Conservation (phyloP, 2,888 invertebrate genomes). For the Hypselothyrea guttata region DNA sequence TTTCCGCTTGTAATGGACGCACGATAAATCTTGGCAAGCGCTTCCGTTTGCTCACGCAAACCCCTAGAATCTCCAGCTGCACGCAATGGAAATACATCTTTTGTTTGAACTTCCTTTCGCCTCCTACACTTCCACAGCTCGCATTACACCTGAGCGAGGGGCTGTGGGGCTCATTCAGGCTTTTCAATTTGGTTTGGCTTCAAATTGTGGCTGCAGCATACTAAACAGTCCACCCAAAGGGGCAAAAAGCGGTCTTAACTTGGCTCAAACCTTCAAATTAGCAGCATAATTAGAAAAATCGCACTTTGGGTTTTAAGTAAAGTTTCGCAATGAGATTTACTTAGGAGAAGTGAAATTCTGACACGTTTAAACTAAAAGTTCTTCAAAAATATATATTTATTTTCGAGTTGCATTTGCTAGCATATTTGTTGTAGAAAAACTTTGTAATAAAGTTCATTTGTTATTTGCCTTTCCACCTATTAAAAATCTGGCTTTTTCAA, state of each 20-base stretch:
- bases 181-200: conserved; percentile 46
- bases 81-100: conserved; percentile 61
- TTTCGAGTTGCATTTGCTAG: too few relatives aligned
- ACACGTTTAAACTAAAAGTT: background rate
- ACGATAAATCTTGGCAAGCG: conserved; percentile 77
- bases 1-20: conserved; percentile 78
- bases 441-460: too few relatives aligned
- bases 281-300: conserved; percentile 44
- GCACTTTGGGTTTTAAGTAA: conserved; percentile 15
- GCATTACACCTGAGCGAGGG: conserved; percentile 30
- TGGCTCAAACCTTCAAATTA: conserved; percentile 27
- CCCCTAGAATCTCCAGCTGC: conserved; percentile 37
- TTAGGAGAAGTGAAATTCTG: background rate
- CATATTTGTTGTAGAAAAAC: too few relatives aligned
- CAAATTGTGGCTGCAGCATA: conserved; percentile 15
- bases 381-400: too few relatives aligned
- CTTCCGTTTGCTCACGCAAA: conserved; percentile 53
- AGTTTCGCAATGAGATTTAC: conserved; percentile 4
- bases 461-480: too few relatives aligned
- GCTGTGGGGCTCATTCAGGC: background rate
- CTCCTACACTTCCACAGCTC: too few relatives aligned
- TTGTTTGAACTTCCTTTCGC: conserved; percentile 40
- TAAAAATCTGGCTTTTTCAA: too few relatives aligned
- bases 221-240: background rate
- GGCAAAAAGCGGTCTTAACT: background rate